phyloP scores from a whole-genome alignment of 1,140 invertebrate genomes.

The Mesaphorura yosii region DNA sequence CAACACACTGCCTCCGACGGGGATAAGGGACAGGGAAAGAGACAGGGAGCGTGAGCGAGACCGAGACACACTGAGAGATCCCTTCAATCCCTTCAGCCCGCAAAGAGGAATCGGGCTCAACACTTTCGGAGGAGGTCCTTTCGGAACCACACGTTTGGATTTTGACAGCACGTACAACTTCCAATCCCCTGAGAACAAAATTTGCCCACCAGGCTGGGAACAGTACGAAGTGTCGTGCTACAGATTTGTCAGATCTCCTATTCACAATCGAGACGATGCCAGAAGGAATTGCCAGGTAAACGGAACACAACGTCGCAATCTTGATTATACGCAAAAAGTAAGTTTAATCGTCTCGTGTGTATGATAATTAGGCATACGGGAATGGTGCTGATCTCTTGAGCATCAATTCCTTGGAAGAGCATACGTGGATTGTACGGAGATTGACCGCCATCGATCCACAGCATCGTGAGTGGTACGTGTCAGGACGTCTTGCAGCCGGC shows the following conservation, averaged over 20 bases:
- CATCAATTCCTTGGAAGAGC: constrained; percentile 70
- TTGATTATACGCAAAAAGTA: constrained; percentile 1
- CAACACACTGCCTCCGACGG: too few relatives aligned
- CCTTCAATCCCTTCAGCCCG: too few relatives aligned
- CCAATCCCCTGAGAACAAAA: constrained; percentile 33
- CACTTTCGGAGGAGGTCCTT: too few relatives aligned
- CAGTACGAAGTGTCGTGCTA: constrained; percentile 66
- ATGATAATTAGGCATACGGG: constrained; percentile 43
- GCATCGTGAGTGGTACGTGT: constrained; percentile 74
- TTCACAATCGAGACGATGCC: constrained; percentile 62
- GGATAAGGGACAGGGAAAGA: too few relatives aligned
- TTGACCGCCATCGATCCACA: constrained; percentile 69
- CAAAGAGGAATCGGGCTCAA: too few relatives aligned
- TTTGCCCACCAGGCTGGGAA: constrained; percentile 72
- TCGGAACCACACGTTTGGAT: neutral
- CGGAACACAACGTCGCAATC: neutral
- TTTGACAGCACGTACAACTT: neutral
- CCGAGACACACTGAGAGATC: too few relatives aligned
- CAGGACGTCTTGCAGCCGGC: constrained; percentile 56
- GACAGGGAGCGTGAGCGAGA: too few relatives aligned
- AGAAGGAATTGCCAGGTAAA: constrained; percentile 58
- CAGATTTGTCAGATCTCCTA: constrained; percentile 72
- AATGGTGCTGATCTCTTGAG: constrained; percentile 62
- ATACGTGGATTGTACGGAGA: constrained; percentile 67
- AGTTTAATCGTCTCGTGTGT: neutral